These are phyloP conservation scores for Hyles vespertilio DNA, from an alignment of 1,140 invertebrate species.

Conservation along the genomic window DNA sequence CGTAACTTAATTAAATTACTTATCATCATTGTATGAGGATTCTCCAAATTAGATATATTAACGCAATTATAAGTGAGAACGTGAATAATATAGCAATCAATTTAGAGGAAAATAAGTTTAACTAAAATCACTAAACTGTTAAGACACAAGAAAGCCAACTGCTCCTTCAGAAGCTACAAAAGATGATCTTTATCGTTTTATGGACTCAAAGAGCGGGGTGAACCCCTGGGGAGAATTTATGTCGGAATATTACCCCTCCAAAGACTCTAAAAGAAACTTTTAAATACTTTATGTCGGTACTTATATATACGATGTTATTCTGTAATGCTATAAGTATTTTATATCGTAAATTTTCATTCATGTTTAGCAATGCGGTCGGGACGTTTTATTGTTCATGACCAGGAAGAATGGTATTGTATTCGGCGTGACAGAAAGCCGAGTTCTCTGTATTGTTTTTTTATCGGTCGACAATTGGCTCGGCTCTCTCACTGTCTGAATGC, in stretches of 20 bases:
- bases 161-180: slow-evolving; percentile 39
- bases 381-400: slow-evolving; percentile 17
- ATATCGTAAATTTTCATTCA: slow-evolving; percentile 25
- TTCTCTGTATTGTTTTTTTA: slow-evolving; percentile 18
- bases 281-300: slow-evolving; percentile 44
- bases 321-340: slow-evolving; percentile 24
- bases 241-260: slow-evolving; percentile 39
- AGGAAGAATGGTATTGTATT: slow-evolving; percentile 21
- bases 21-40: no score
- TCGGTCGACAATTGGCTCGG: slow-evolving; percentile 17
- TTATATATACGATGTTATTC: slow-evolving; percentile 31
- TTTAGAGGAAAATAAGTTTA: slow-evolving; percentile 17
- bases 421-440: slow-evolving; percentile 14
- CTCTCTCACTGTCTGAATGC: slow-evolving; percentile 11
- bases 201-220: slow-evolving; percentile 40
- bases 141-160: slow-evolving; percentile 22
- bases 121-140: slow-evolving; percentile 24
- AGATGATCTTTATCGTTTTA: slow-evolving; percentile 62
- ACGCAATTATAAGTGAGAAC: no score
- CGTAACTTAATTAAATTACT: no score
- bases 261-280: slow-evolving; percentile 52
- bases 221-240: slow-evolving; percentile 44
- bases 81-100: not conserved
- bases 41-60: no score
- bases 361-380: slow-evolving; percentile 18